Conservation (phyloP, 1,140 invertebrate species). For the Drosophila watanabei region DNA sequence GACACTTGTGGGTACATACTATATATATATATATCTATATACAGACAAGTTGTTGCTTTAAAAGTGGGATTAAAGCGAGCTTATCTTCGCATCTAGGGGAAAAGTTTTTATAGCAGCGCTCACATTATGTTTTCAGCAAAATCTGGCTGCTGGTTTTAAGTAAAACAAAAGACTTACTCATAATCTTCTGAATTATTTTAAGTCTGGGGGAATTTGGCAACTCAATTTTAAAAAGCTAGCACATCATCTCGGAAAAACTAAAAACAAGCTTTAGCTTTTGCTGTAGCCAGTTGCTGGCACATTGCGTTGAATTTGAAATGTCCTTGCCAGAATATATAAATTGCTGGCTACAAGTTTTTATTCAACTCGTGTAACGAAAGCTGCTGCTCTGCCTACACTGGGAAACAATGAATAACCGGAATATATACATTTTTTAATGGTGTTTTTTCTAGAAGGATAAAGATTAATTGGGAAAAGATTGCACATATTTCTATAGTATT, state of each 20-base stretch:
- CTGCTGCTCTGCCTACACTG: slow-evolving; percentile 3
- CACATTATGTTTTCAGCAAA: slow-evolving; percentile 14
- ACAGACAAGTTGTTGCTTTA: slow-evolving; percentile 45
- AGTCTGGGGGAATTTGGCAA: slow-evolving; percentile 1
- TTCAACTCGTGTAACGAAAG: slow-evolving; percentile 14
- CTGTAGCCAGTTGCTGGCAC: background rate
- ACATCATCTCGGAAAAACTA: slow-evolving; percentile 17
- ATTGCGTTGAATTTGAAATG: slow-evolving; percentile 54
- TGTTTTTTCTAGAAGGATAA: background rate
- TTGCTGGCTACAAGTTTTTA: slow-evolving; percentile 56
- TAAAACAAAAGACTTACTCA: slow-evolving; percentile 25
- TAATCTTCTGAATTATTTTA: slow-evolving; percentile 23
- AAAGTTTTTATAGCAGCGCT: slow-evolving; percentile 17
- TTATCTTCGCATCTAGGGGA: slow-evolving; percentile 18
- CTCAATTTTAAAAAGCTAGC: slow-evolving; percentile 29
- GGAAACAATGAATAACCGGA: background rate
- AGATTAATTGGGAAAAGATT: background rate
- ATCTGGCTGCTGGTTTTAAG: slow-evolving; percentile 10
- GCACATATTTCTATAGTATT: too few species aligned
- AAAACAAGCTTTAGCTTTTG: slow-evolving; percentile 1
- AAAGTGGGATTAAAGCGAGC: slow-evolving; percentile 39
- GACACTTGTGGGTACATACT: slow-evolving; percentile 36
- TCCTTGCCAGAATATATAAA: slow-evolving; percentile 62
- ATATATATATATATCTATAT: slow-evolving; percentile 7
- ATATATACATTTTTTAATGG: background rate